Conservation (phyloP, 23 tunicate species). For the Diplosoma virens region DNA sequence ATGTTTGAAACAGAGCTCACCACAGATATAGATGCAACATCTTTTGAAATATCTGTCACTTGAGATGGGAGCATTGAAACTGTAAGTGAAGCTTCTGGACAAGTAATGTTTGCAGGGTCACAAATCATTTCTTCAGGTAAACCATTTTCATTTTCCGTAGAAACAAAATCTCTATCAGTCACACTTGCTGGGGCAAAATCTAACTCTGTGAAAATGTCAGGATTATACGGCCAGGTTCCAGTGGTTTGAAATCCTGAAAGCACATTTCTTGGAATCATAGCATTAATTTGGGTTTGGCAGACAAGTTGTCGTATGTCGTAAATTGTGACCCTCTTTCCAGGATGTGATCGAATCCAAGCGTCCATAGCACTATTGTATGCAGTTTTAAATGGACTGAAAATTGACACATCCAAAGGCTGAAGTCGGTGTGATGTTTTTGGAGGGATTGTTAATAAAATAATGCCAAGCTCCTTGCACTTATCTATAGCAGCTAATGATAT, state of each 20-base stretch:
- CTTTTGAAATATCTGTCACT: too few species aligned
- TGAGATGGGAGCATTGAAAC: too few species aligned
- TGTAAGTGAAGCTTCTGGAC: too few species aligned
- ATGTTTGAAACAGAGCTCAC: too few species aligned
- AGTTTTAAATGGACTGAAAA: constrained; percentile 13
- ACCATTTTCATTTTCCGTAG: too few species aligned
- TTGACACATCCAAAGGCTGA: constrained; percentile 21
- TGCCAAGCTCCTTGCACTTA: background rate
- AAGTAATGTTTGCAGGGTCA: too few species aligned
- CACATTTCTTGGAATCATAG: background rate
- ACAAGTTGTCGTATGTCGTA: constrained; percentile 26
- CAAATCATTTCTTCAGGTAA: too few species aligned
- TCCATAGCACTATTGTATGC: constrained; percentile 14
- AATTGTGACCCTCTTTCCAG: background rate
- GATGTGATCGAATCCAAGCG: constrained; percentile 3
- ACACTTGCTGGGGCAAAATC: constrained; percentile 15
- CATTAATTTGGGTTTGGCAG: background rate
- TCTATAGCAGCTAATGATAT: constrained; percentile 24
- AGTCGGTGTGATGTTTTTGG: constrained; percentile 31
- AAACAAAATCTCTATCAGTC: background rate
- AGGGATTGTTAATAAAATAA: constrained; percentile 22
- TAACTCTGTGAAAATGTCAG: background rate
- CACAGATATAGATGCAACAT: too few species aligned
- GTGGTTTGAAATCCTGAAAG: constrained; percentile 2
- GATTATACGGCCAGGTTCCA: constrained; percentile 9